Evolutionary conservation across 35 echinoderm and acorn worm species (phyloP).

Genomic region (Strongylocentrotus purpuratus): DNA sequence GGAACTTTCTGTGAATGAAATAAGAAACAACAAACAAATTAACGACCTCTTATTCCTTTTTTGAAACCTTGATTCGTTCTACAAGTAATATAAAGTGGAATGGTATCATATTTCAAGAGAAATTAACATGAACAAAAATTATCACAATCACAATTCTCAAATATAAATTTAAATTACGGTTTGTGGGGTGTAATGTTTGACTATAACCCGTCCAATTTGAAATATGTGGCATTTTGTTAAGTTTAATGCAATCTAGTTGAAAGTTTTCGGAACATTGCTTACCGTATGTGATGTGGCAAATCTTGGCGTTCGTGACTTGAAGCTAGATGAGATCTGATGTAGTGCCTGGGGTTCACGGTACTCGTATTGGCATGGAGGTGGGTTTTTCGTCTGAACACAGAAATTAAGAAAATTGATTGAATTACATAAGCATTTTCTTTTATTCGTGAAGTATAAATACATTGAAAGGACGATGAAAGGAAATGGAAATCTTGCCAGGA

Average conservation of each 20-base stretch:
- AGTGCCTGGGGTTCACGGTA: slow-evolving; percentile 59
- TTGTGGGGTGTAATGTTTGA: too few relatives aligned
- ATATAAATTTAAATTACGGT: too few relatives aligned
- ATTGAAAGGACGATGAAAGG: neutral
- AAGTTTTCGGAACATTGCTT: slow-evolving; percentile 27
- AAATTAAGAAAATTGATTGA: neutral
- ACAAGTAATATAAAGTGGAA: too few relatives aligned
- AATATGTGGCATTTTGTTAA: too few relatives aligned
- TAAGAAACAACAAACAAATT: neutral
- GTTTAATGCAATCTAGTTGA: neutral
- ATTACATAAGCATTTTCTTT: too few relatives aligned
- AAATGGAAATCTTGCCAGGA: neutral
- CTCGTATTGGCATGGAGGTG: slow-evolving; percentile 85
- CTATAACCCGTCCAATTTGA: too few relatives aligned
- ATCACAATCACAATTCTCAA: too few relatives aligned
- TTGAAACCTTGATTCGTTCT: too few relatives aligned
- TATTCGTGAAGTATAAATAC: neutral
- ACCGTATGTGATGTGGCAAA: slow-evolving; percentile 97
- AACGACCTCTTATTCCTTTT: too few relatives aligned
- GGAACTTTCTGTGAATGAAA: slow-evolving; percentile 86
- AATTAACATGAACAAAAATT: too few relatives aligned
- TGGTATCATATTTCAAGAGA: too few relatives aligned
- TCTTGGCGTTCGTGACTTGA: slow-evolving; percentile 92
- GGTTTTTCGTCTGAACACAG: slow-evolving; percentile 86
- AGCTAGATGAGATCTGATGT: slow-evolving; percentile 91